A percentile compares a stretch with the other conserved stretches of the same genome.
Conservation (phyloP, 2,888 invertebrate species). For the Heliconius ethilla region DNA sequence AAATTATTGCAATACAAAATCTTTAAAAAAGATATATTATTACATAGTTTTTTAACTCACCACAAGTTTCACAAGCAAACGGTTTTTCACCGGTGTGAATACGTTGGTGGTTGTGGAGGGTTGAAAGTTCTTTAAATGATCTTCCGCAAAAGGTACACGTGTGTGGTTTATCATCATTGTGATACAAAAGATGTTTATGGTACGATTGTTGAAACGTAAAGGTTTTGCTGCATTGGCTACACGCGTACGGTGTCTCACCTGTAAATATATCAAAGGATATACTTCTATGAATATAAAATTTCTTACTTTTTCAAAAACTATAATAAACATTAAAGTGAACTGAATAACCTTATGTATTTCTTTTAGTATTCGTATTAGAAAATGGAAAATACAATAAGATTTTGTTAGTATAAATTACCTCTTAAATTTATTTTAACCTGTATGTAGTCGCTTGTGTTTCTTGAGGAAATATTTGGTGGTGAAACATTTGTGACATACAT, state of each 20-base stretch:
- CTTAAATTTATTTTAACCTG: slow-evolving; percentile 81
- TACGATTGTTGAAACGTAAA: slow-evolving; percentile 96
- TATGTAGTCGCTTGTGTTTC: slow-evolving; percentile 93
- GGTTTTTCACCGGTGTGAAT: slow-evolving; percentile 94
- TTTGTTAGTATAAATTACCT: slow-evolving; percentile 35
- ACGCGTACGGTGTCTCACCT: slow-evolving; percentile 94
- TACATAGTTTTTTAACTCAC: slow-evolving; percentile 70
- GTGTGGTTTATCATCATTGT: slow-evolving; percentile 92
- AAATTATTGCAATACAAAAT: neutral
- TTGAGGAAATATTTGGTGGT: slow-evolving; percentile 94
- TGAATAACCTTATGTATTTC: neutral
- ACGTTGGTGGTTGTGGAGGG: slow-evolving; percentile 92
- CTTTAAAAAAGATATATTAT: neutral
- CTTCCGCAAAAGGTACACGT: slow-evolving; percentile 89
- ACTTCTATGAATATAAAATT: neutral
- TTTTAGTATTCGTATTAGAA: neutral
- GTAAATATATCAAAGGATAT: slow-evolving; percentile 47
- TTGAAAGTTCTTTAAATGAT: slow-evolving; percentile 92
- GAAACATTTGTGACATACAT: slow-evolving; percentile 91
- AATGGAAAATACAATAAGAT: slow-evolving; percentile 6
- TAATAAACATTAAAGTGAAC: neutral
- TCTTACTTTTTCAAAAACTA: neutral
- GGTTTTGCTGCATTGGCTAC: slow-evolving; percentile 90
- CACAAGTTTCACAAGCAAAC: slow-evolving; percentile 93
- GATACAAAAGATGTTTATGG: slow-evolving; percentile 93